A percentile compares a stretch with the other conserved stretches of the same genome.
These are phyloP conservation scores for Nephrotoma guestfalica DNA, from an alignment of 2,888 invertebrate genomes.

Conservation along the genomic window DNA sequence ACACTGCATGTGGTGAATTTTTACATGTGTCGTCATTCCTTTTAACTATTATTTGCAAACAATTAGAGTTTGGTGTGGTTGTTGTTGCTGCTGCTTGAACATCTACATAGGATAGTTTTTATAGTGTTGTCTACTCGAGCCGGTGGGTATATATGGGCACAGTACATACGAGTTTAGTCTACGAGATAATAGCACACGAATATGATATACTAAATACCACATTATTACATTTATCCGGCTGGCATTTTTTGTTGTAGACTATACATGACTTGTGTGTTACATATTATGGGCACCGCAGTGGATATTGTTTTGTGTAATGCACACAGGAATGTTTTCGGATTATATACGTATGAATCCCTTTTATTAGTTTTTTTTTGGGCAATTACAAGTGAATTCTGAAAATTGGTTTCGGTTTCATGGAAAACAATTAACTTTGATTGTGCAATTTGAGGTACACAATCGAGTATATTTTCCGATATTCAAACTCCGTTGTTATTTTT, in stretches of 20 bases:
- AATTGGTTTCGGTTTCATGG: neutral
- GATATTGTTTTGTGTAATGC: neutral
- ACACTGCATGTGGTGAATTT: neutral
- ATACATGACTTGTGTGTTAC: neutral
- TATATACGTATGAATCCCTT: neutral
- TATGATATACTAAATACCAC: constrained; percentile 5
- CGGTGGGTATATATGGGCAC: neutral
- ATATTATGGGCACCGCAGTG: neutral
- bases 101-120: neutral
- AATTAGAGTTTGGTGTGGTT: neutral
- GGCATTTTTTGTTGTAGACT: neutral
- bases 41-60: neutral
- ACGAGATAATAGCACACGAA: neutral
- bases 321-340: neutral
- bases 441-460: neutral
- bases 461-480: too few relatives aligned
- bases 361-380: neutral
- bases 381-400: neutral
- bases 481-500: too few relatives aligned
- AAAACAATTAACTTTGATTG: neutral
- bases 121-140: neutral
- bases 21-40: neutral
- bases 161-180: neutral
- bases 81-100: neutral
- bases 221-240: constrained; percentile 4